Percentiles rank a stretch among this genome's conserved stretches.
Conservation (phyloP, 1,140 invertebrate genomes). For the Calliopsis andreniformis region DNA sequence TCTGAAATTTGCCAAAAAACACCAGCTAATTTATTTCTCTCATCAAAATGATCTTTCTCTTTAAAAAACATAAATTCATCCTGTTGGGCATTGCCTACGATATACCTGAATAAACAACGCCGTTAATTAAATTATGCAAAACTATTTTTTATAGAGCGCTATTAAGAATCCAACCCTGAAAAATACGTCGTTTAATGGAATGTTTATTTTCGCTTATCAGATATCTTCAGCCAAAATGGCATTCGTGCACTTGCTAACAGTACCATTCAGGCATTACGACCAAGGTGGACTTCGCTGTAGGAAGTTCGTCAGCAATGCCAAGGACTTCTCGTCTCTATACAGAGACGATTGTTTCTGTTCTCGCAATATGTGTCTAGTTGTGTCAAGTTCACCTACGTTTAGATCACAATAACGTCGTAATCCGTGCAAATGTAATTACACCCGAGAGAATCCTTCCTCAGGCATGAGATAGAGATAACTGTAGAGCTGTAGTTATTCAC, state of each 20-base stretch:
- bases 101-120: background rate
- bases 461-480: background rate
- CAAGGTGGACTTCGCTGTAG: conserved; percentile 13
- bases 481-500: no score
- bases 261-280: conserved; percentile 47
- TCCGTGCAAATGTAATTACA: background rate
- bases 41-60: no score
- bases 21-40: no score
- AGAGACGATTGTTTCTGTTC: conserved; percentile 55
- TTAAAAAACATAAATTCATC: no score
- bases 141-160: background rate
- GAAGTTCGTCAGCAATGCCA: conserved; percentile 48
- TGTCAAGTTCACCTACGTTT: conserved; percentile 47
- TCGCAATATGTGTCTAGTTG: conserved; percentile 27
- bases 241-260: background rate
- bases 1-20: no score
- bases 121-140: background rate
- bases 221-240: background rate
- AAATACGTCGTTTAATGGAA: background rate
- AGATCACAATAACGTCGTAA: conserved; percentile 15
- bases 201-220: background rate
- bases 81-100: no score
- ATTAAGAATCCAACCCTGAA: no score
- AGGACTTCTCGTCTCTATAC: conserved; percentile 36
- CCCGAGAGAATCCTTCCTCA: no score